Evolutionary conservation across 2,113 vertebrate species (phyloP), one percentile per base, ranked within the genome.

Genomic region (Pachypanchax playfairii): DNA sequence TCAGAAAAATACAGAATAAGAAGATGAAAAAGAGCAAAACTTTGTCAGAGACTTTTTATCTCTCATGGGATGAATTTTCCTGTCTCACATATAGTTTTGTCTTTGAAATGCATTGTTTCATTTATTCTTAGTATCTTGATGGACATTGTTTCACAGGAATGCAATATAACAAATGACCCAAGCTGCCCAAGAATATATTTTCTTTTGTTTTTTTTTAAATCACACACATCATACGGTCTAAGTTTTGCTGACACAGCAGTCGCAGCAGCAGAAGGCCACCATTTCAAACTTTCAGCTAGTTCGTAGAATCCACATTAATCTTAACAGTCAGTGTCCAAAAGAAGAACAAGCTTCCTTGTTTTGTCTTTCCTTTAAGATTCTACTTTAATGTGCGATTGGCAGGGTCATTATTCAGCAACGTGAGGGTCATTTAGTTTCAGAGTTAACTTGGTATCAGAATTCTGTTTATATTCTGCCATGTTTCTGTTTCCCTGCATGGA

Each of bases 361-460:
- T 69, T n/a, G n/a, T n/a, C n/a, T n/a, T n/a, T n/a, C n/a, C 50
- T 46, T 46, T 11, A 5, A 35, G 42, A 18, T 62, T 62, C 52
- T 20, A 26, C 41, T 73, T 50, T 74, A n/a, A 68, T 68, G 58
- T 49, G 28, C 46, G 25, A 70, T 44, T 70, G 70, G 57, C 73
- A 68, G 50, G 50, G 59, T 54, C 33, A 64, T 80, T 80, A 80
- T 74, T n/a, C 67, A 57, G 52, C 38, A 54, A 31, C 50, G 66
- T 68, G 50, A 44, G 24, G 59, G 54, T 26, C 5, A 29, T 60
- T 39, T 61, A 5, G 33, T 29, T 8, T 29, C 28, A 29, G 28
- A 4, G 28, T 29, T 8, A n/a, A n/a, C n/a, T n/a, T n/a, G n/a
- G n/a, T n/a, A n/a, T n/a, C n/a, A n/a, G n/a, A n/a, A n/a, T n/a